Evolutionary conservation across 2,113 vertebrate genomes (phyloP), one percentile per base, ranked within the genome.

Genomic region (Turdus rufiventris): DNA sequence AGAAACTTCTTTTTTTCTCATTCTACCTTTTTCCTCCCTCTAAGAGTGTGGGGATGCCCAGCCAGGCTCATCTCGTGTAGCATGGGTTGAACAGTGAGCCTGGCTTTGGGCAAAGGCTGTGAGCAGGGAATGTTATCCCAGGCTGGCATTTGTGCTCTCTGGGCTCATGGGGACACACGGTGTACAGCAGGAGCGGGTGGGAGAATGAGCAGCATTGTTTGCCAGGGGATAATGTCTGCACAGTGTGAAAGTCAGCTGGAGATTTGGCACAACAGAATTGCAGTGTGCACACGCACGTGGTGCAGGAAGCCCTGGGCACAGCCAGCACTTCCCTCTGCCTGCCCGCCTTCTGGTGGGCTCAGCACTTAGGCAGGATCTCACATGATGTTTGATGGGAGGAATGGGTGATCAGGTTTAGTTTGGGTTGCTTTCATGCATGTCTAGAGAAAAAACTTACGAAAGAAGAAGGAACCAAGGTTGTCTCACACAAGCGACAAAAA

Each of bases 131-230:
- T 1, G 0, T 70, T 77, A 70, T 31, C 34, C 89, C 51, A 19
- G 86, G 75, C 92, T 53, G 81, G 68, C 54, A 4, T 61, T 47
- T 36, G 63, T 28, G 76, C 40, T 74, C n/a, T 20, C 77, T 51
- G 87, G 63, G 43, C 61, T 71, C 80, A 50, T 26, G 48, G 12
- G 93, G 93, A 76, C 68, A 9, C 61, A n/a, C 26, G 61, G 82
- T 51, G 83, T 88, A 4, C 73, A n/a, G 81, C 36, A 31, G 76
- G 73, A 65, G 18, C 5, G 7, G 80, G 57, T 6, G 2, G 71
- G 61, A 97, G 94, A 97, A 94, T 42, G 94, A n/a, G 63, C 18
- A 2, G 71, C 86, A 54, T 96, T 96, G 96, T 97, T 66, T 85
- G 89, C 26, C 48, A 5, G 75, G 93, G 86, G 88, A 92, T 89